Base-by-base conservation (phyloP, 2,888 invertebrate species). In the Protula sp. region DNA sequence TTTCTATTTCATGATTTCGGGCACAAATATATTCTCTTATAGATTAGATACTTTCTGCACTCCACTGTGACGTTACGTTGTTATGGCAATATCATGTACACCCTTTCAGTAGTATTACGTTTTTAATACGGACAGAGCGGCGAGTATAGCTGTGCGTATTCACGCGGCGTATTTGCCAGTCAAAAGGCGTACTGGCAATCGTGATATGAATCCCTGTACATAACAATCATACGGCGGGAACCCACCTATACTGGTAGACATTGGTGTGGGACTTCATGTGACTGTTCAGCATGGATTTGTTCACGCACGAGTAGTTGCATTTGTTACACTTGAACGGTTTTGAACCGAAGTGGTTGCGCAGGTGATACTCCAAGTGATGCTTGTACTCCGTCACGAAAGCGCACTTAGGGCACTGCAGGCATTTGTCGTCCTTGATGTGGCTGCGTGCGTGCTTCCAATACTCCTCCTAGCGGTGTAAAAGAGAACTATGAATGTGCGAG, bases 371-470 rank as follows among this genome's bases (percentile, higher is more conserved):
- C 62, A 98, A 83, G 72, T 99, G 99, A 78, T 99, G 99, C 76
- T 99, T 99, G 84, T 94, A 93, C 79, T 98, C 97, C 0, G 99
- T 99, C 2, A 97, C 94, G 75, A 99, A 99, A 0, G 92, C 91
- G 76, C 99, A 99, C 73, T 90, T 88, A 2, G 90, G 88, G 75
- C 99, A 99, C 63, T 87, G 87, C 30, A 99, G 84, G 70, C 92
- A 86, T 77, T 95, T 95, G 71, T 98, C 97, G 0, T 88, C 87
- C 73, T 92, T 93, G 73, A 99, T 97, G 83, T 99, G 99, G 9
- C 77, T 76, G 58, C 89, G 87, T 28, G 88, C 87, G 79, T 99
- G 99, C 47, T 89, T 87, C 97, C 98, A 99, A 77, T 91, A 94
- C 59, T 91, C 92, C 24, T 89, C 84, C 80, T 81, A 14, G 5